Evolutionary conservation across 2,888 invertebrate species (phyloP).

Genomic region (Lapara coniferarum): DNA sequence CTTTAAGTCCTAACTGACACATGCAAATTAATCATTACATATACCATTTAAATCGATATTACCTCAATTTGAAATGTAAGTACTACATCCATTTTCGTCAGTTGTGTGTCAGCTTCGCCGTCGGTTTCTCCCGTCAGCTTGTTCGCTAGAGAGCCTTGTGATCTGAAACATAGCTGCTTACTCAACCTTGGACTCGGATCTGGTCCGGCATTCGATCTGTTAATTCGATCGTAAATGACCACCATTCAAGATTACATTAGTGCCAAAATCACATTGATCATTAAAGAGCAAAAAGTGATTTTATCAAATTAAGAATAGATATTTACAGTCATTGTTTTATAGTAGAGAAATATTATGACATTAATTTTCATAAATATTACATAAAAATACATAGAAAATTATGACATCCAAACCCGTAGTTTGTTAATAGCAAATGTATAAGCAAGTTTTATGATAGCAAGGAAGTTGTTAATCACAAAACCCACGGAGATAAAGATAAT

Average conservation of each 20-base stretch:
- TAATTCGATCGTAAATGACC: constrained; percentile 29
- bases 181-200: constrained; percentile 84
- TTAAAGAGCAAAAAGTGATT: background rate
- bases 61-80: constrained; percentile 98
- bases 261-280: constrained; percentile 2
- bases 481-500: constrained; percentile 25
- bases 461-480: constrained; percentile 21
- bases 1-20: too few relatives aligned
- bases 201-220: constrained; percentile 79
- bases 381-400: background rate
- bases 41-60: constrained; percentile 38
- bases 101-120: constrained; percentile 95
- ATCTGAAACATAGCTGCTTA: constrained; percentile 88
- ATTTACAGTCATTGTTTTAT: background rate
- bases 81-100: constrained; percentile 99
- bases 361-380: background rate
- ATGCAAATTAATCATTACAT: background rate
- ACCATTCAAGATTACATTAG: constrained; percentile 10
- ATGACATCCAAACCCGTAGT: constrained; percentile 1
- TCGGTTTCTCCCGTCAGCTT: constrained; percentile 98
- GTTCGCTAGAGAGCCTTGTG: constrained; percentile 93
- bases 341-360: background rate
- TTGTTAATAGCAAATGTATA: constrained; percentile 1
- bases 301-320: background rate
- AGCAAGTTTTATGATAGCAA: constrained; percentile 14